Conservation (phyloP, 2,113 vertebrate genomes). For the Erythrocercus mccallii region DNA sequence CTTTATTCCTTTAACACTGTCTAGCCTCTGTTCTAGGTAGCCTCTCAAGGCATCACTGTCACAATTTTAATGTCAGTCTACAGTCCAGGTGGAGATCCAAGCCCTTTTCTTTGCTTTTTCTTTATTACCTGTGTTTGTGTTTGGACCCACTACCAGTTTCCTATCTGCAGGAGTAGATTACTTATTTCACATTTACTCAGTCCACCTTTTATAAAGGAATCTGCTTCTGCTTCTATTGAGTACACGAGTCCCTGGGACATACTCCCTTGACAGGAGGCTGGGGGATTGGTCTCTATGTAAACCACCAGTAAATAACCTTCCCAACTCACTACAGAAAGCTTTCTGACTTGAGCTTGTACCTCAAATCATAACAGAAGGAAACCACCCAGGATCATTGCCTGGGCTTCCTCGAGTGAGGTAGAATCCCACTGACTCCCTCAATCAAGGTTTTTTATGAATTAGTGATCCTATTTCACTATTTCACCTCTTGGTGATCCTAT, state of each 20-base stretch:
- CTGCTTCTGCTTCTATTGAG: not conserved
- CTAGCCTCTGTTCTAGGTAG: not conserved
- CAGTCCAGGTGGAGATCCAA: not conserved
- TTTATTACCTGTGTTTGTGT: not conserved
- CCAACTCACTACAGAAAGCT: not conserved
- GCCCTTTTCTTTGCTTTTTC: not conserved
- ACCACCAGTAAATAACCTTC: not conserved
- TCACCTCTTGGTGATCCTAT: not conserved
- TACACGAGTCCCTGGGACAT: not conserved
- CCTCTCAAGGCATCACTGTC: not conserved
- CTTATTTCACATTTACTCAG: not conserved
- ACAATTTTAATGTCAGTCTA: not conserved
- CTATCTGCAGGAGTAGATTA: not conserved
- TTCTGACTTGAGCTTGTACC: not conserved
- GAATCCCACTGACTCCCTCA: not conserved
- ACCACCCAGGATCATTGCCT: not conserved
- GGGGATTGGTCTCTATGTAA: not conserved
- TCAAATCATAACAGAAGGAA: not conserved
- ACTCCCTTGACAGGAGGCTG: not conserved
- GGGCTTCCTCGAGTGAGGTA: not conserved
- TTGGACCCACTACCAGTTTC: not conserved
- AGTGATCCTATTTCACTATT: not conserved
- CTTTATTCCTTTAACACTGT: not conserved
- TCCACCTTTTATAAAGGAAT: not conserved
- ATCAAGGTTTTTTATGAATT: not conserved